A percentile compares a stretch with the other conserved stretches of the same genome.
phyloP scores from a whole-genome alignment of 2,113 vertebrate genomes.

The Stictonetta naevosa region DNA sequence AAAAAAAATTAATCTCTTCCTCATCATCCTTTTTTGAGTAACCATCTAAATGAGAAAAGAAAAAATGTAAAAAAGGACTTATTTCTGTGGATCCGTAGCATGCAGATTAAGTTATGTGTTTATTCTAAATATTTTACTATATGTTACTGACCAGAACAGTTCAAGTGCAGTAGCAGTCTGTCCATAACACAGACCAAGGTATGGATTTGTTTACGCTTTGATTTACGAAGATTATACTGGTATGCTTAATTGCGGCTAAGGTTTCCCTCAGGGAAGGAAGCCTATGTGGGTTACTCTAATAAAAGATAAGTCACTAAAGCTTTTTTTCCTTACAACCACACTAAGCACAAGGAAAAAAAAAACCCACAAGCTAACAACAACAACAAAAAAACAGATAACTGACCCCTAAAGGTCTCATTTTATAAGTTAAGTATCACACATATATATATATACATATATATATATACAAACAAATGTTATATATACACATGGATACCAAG shows the following conservation, averaged over 20 bases:
- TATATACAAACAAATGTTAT: neutral
- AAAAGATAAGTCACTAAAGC: constrained; percentile 52
- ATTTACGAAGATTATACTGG: constrained; percentile 27
- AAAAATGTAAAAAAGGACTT: neutral
- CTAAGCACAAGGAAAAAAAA: neutral
- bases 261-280: neutral
- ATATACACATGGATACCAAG: neutral
- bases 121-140: neutral
- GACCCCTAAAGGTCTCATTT: neutral
- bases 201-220: constrained; percentile 53
- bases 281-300: constrained; percentile 34
- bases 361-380: neutral
- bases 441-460: too few relatives aligned
- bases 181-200: neutral
- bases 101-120: neutral
- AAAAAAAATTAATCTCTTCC: neutral
- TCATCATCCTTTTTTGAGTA: neutral
- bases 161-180: neutral
- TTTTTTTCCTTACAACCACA: constrained; percentile 27
- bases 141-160: neutral
- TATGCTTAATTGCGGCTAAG: neutral
- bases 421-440: accelerated
- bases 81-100: too few relatives aligned
- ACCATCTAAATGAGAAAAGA: neutral
- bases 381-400: neutral